Evolutionary conservation across 2,888 invertebrate genomes (phyloP).

Genomic region (Andrena camellia): DNA sequence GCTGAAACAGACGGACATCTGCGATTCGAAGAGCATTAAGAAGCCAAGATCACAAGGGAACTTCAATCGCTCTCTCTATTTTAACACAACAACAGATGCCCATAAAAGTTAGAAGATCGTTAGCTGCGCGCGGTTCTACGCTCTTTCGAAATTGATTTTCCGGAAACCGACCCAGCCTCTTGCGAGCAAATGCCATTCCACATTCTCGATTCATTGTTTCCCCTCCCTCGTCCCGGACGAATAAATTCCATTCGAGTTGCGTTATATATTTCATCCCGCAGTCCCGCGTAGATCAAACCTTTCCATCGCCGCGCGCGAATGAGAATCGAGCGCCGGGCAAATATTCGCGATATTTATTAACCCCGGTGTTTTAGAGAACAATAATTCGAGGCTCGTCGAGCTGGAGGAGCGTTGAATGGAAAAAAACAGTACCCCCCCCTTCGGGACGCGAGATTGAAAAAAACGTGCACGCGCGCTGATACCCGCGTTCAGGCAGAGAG

Average conservation of each 20-base stretch:
- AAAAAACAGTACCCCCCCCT: background rate
- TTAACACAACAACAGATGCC: background rate
- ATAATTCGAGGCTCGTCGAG: slow-evolving; percentile 23
- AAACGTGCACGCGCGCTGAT: slow-evolving; percentile 7
- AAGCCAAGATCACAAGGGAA: too few relatives aligned
- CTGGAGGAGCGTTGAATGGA: slow-evolving; percentile 5
- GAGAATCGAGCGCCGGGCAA: slow-evolving; percentile 11
- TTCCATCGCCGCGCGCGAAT: background rate
- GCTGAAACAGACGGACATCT: background rate
- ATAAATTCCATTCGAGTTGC: background rate
- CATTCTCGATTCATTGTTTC: background rate
- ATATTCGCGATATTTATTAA: slow-evolving; percentile 31
- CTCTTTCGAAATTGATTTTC: background rate
- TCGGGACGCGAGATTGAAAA: slow-evolving; percentile 3
- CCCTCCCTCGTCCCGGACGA: too few relatives aligned
- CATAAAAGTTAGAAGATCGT: background rate
- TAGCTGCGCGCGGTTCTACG: background rate
- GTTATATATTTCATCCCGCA: background rate
- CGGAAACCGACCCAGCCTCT: background rate
- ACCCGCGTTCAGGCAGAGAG: background rate
- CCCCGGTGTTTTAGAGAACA: slow-evolving; percentile 11
- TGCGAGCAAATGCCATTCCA: background rate
- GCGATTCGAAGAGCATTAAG: too few relatives aligned
- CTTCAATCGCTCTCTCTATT: too few relatives aligned
- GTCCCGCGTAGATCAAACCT: background rate